These are phyloP conservation scores for Drosophila kikkawai DNA, from an alignment of 1,140 invertebrate genomes.

Conservation along the genomic window DNA sequence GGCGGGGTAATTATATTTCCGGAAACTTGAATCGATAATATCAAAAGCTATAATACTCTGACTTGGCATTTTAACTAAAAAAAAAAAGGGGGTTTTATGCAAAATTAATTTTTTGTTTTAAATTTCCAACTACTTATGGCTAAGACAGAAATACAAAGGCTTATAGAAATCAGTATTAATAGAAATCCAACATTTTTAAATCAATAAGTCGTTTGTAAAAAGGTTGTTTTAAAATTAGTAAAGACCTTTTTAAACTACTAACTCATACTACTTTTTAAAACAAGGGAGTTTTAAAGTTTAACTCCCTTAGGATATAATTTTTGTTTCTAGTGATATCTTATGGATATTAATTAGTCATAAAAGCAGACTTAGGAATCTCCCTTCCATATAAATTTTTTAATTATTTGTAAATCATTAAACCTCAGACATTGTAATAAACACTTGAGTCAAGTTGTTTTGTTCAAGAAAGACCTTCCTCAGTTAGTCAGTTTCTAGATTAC, in stretches of 20 bases:
- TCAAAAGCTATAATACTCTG: constrained; percentile 1
- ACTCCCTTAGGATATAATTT: neutral
- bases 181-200: too few relatives aligned
- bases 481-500: neutral
- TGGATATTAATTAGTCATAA: neutral
- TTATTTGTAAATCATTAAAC: neutral
- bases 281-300: too few relatives aligned
- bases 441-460: neutral
- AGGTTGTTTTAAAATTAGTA: too few relatives aligned
- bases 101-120: too few relatives aligned
- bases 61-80: neutral
- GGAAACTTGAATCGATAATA: constrained; percentile 14
- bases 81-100: neutral
- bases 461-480: neutral
- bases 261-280: too few relatives aligned
- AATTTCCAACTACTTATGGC: too few relatives aligned
- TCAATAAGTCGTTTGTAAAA: too few relatives aligned
- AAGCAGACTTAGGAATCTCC: too few relatives aligned
- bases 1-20: constrained; percentile 16
- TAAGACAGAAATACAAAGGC: neutral
- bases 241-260: too few relatives aligned
- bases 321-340: neutral
- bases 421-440: neutral
- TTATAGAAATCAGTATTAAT: neutral
- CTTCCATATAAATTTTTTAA: neutral